Evolutionary conservation across 2,113 vertebrate genomes (phyloP).

Genomic region (Tenebrosternarchus preto): DNA sequence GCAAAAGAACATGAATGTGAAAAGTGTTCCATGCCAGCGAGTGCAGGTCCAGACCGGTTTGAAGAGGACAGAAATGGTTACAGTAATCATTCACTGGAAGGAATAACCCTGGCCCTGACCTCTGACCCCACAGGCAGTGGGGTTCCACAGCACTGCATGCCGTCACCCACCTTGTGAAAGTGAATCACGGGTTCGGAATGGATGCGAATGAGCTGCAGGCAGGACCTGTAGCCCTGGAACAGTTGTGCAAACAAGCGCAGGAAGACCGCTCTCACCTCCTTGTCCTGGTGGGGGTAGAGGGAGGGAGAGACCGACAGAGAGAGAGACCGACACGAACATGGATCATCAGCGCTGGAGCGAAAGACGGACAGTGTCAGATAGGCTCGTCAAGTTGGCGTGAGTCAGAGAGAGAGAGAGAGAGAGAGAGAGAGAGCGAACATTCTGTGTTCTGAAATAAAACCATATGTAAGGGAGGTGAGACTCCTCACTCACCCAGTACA

Average conservation of each 20-base stretch:
- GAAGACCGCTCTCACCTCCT: conserved; percentile 95
- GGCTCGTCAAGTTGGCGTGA: conserved; percentile 35
- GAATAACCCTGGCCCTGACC: not conserved
- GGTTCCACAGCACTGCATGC: not conserved
- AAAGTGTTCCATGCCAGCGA: not conserved
- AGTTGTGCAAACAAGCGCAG: conserved; percentile 97
- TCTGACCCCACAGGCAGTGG: conserved; percentile 3
- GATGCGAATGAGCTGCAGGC: conserved; percentile 96
- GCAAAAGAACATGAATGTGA: not conserved
- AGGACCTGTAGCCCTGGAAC: conserved; percentile 97
- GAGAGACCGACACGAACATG: conserved; percentile 5
- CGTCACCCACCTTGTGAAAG: conserved; percentile 91
- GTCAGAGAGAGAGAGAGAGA: conserved; percentile 38
- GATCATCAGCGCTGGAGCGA: conserved; percentile 2
- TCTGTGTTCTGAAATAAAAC: conserved; percentile 7
- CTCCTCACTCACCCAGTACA: not conserved
- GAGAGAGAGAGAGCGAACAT: conserved; percentile 20
- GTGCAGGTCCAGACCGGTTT: conserved; percentile 29
- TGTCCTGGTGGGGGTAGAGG: conserved; percentile 80
- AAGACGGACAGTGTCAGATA: conserved; percentile 25
- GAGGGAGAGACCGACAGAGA: conserved; percentile 16
- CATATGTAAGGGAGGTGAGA: conserved; percentile 13
- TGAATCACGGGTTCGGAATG: conserved; percentile 97
- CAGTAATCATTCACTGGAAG: conserved; percentile 37
- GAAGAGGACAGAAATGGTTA: conserved; percentile 29